Evolutionary conservation across 2,888 invertebrate species (phyloP).

Genomic region (Brachypalpus laphriformis): DNA sequence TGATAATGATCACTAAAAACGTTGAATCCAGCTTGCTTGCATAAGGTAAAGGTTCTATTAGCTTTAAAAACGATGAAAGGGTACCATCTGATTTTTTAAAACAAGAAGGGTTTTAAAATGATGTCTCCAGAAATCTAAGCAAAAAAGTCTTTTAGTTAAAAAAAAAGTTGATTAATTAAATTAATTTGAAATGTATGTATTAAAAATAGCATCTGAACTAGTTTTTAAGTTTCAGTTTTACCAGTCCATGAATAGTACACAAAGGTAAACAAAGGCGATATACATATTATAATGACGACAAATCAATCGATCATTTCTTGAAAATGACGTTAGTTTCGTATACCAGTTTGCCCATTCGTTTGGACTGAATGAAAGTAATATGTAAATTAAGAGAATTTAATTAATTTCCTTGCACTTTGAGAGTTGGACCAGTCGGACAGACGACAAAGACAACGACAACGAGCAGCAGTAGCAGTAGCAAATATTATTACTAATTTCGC

Average conservation of each 20-base stretch:
- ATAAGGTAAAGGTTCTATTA: no score
- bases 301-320: not conserved
- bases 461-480: not conserved
- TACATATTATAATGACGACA: not conserved
- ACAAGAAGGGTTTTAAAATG: no score
- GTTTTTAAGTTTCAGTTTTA: not conserved
- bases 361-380: not conserved
- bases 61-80: no score
- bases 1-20: no score
- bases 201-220: not conserved
- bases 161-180: no score
- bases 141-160: no score
- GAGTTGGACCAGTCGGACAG: not conserved
- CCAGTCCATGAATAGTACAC: not conserved
- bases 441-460: not conserved
- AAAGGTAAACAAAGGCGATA: not conserved
- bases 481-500: constrained; percentile 6
- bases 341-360: not conserved
- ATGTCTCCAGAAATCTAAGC: no score
- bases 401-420: not conserved
- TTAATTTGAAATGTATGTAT: no score
- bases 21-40: no score
- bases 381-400: constrained; percentile 1
- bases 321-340: not conserved
- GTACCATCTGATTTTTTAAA: no score